Percentiles rank a stretch among this genome's conserved stretches.
phyloP scores from a whole-genome alignment of 2,797 vertebrate genomes.

The Gorsachius magnificus region DNA sequence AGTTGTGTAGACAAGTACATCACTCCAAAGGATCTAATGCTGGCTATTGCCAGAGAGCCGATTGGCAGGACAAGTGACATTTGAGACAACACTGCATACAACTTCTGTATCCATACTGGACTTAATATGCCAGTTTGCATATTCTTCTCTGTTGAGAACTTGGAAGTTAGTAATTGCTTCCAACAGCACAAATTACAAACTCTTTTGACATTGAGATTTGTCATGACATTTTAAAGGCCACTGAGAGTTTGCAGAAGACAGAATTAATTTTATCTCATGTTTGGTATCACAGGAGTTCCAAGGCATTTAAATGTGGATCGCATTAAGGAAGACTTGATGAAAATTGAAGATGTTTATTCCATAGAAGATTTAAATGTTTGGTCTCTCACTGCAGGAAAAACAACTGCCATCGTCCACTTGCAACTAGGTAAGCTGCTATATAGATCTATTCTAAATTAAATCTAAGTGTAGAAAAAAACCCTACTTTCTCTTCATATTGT shows the following conservation, averaged over 20 bases:
- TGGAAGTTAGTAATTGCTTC: background rate
- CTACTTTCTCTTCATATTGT: background rate
- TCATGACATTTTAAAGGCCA: background rate
- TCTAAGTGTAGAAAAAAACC: background rate
- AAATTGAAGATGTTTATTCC: slow-evolving; percentile 91
- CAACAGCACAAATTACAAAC: background rate
- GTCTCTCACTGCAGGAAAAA: slow-evolving; percentile 93
- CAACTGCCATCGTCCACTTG: slow-evolving; percentile 89
- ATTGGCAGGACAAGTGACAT: background rate
- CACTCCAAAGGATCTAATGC: background rate
- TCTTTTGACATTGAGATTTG: background rate
- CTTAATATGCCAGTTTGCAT: background rate
- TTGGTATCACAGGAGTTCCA: slow-evolving; percentile 84
- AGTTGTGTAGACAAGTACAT: background rate
- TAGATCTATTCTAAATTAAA: background rate
- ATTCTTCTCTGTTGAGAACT: background rate
- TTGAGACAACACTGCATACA: background rate
- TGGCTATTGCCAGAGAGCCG: background rate
- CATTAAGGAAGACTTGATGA: slow-evolving; percentile 91
- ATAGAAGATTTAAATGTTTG: slow-evolving; percentile 95
- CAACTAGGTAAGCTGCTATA: slow-evolving; percentile 85
- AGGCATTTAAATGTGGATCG: slow-evolving; percentile 86
- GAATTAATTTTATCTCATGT: background rate
- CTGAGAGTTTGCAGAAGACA: background rate
- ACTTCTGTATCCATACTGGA: background rate